Conservation (phyloP, 2,113 vertebrate genomes). For the Tricholaema leucomelas region DNA sequence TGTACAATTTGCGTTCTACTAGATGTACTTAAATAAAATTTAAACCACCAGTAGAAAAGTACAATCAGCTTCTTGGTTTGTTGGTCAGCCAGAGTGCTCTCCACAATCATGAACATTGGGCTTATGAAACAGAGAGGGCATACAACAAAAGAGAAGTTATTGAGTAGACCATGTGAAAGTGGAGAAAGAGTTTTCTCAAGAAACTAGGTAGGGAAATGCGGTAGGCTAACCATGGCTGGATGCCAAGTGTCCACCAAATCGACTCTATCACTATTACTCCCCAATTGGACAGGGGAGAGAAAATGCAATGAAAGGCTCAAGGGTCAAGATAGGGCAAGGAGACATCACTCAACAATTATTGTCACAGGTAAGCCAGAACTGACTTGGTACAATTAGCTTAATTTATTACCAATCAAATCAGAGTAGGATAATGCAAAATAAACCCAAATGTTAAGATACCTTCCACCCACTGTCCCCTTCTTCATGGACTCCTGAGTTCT, state of each 20-base stretch:
- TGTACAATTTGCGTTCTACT: not conserved
- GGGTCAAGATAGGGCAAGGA: too few species aligned
- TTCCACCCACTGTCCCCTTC: not conserved
- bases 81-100: not conserved
- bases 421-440: too few species aligned
- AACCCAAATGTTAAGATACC: not conserved
- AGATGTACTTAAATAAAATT: not conserved
- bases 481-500: not conserved
- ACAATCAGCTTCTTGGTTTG: not conserved
- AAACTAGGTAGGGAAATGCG: not conserved
- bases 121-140: not conserved
- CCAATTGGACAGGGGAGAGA: too few species aligned
- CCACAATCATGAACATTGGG: fast-evolving
- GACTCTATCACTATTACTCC: too few species aligned
- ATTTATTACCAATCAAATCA: not conserved
- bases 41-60: not conserved
- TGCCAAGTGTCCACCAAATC: too few species aligned
- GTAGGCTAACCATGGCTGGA: not conserved
- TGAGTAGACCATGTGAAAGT: not conserved
- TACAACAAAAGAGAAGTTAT: not conserved
- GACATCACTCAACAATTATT: too few species aligned
- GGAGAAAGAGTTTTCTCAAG: not conserved
- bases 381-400: not conserved
- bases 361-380: not conserved
- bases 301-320: too few species aligned